Conservation (phyloP, 2,113 vertebrate genomes). For the Brienomyrus longianalis region DNA sequence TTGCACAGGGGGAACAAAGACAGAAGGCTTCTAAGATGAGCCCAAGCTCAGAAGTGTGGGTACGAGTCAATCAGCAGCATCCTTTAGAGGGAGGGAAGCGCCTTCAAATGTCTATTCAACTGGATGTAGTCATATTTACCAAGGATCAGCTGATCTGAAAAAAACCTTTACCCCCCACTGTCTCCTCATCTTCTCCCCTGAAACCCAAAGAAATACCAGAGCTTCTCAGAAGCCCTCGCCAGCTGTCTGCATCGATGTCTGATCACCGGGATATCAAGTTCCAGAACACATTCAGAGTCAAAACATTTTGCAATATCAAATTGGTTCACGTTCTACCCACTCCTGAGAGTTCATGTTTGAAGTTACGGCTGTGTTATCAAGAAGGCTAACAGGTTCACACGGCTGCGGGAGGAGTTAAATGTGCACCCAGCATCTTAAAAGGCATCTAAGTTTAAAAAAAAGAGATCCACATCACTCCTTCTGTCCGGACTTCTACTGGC, state of each 20-base stretch:
- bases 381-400: slow-evolving; percentile 31
- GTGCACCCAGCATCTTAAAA: slow-evolving; percentile 23
- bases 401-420: slow-evolving; percentile 37
- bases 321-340: slow-evolving; percentile 44
- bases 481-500: not conserved
- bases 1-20: slow-evolving; percentile 46
- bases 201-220: slow-evolving; percentile 20
- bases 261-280: slow-evolving; percentile 40
- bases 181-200: slow-evolving; percentile 33
- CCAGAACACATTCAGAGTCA: slow-evolving; percentile 39
- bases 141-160: slow-evolving; percentile 31
- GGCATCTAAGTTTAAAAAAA: slow-evolving; percentile 2
- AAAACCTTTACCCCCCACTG: slow-evolving; percentile 21
- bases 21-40: not conserved
- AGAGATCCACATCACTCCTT: slow-evolving; percentile 25
- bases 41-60: slow-evolving; percentile 19
- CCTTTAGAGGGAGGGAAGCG: slow-evolving; percentile 33
- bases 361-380: slow-evolving; percentile 24
- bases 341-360: slow-evolving; percentile 34
- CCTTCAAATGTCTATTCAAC: slow-evolving; percentile 44
- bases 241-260: slow-evolving; percentile 30
- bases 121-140: slow-evolving; percentile 46
- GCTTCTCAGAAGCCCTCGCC: slow-evolving; percentile 24
- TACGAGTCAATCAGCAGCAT: slow-evolving; percentile 48
- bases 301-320: slow-evolving; percentile 51